Conservation (phyloP, 1,140 invertebrate genomes). For the Rhizoglyphus robini region DNA sequence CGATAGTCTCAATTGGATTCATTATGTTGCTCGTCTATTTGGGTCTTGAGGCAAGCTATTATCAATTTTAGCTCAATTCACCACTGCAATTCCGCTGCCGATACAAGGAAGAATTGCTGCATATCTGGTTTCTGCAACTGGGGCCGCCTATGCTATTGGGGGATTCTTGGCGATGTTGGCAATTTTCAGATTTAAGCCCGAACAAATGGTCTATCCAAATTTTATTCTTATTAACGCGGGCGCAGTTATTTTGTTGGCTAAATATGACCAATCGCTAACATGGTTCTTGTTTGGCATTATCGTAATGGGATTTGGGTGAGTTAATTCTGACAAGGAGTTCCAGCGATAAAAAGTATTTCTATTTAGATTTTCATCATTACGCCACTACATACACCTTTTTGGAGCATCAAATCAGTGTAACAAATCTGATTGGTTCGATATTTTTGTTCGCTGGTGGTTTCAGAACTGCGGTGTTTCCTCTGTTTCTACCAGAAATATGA, state of each 20-base stretch:
- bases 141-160: constrained; percentile 9
- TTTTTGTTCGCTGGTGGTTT: constrained; percentile 16
- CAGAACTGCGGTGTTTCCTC: constrained; percentile 13
- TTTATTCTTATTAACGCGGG: constrained; percentile 14
- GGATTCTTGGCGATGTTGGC: neutral
- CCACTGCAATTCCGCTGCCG: constrained; percentile 5
- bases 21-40: neutral
- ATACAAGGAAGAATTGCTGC: neutral
- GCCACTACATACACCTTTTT: constrained; percentile 17
- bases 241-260: neutral
- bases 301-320: constrained; percentile 9
- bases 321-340: neutral
- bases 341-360: too few species aligned
- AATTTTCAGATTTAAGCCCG: neutral
- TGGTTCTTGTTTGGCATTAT: constrained; percentile 13
- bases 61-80: constrained; percentile 19
- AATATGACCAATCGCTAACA: neutral
- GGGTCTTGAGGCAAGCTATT: constrained; percentile 16
- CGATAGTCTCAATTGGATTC: constrained; percentile 5
- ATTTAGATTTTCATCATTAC: constrained; percentile 14
- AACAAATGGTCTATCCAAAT: constrained; percentile 15
- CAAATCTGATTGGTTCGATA: constrained; percentile 13
- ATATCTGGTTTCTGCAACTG: constrained; percentile 3
- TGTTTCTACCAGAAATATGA: constrained; percentile 6
- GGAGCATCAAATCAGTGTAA: constrained; percentile 17